Evolutionary conservation across 2,888 invertebrate species (phyloP).

Genomic region (Amphipoea oculea): DNA sequence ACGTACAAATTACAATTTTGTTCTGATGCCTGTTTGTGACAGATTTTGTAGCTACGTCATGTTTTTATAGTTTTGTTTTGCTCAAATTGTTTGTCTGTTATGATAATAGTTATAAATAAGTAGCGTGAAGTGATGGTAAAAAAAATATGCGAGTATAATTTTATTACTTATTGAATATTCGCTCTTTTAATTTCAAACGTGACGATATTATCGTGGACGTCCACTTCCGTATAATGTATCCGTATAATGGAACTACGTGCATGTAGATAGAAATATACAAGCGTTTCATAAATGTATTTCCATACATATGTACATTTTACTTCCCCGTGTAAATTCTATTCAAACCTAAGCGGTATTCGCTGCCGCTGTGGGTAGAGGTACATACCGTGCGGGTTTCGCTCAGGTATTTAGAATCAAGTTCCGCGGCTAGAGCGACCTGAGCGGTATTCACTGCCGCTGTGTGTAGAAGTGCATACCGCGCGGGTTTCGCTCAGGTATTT

Average conservation of each 20-base stretch:
- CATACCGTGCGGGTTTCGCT: no score
- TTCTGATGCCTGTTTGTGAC: constrained; percentile 9
- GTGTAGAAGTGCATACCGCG: no score
- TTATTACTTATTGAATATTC: background rate
- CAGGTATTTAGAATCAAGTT: no score
- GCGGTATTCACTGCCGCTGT: no score
- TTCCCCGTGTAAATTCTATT: background rate
- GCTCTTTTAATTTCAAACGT: background rate
- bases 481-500: no score
- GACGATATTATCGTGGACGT: background rate
- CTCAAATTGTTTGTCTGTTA: background rate
- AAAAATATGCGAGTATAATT: no score
- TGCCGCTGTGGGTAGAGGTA: no score
- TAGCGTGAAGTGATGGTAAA: background rate
- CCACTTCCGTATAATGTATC: background rate
- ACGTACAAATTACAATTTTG: constrained; percentile 24
- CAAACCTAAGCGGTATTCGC: no score
- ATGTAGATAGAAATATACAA: background rate
- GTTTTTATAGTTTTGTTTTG: background rate
- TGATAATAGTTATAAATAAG: background rate
- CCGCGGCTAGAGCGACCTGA: no score
- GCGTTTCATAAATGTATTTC: background rate
- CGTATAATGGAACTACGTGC: background rate
- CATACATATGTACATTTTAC: background rate
- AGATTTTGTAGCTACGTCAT: constrained; percentile 12